Evolutionary conservation across 2,797 vertebrate genomes (phyloP), one percentile per base, ranked within the genome.

Genomic region (Glossophaga mutica): DNA sequence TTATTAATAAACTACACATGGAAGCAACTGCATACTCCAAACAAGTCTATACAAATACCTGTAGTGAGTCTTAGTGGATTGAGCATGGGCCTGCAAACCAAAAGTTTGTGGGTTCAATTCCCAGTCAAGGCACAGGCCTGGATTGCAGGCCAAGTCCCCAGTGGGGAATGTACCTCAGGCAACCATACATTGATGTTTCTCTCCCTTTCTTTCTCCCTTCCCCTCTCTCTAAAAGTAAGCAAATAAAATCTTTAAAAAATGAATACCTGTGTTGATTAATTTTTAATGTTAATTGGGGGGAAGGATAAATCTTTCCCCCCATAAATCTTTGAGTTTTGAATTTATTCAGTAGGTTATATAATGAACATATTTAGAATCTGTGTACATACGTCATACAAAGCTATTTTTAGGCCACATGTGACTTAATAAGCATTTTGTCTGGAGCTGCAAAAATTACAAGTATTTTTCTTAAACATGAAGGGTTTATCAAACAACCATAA

Each of bases 381-480:
- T 85, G 74, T 90, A 34, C 19, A 68, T 81, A 26, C 39, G 73
- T 26, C 2, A 78, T 96, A 29, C 18, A 21, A 55, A 90, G 14
- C 22, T 95, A 79, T 44, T 92, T 97, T 96, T 74, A 90, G 59
- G 18, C 5, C 57, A 76, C 26, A 19, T 73, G 29, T 84, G 67
- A 94, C 50, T 87, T 87, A 85, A 78, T 65, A 26, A 87, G 22
- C 52, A 71, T 92, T 95, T 97, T 93, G 42, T 26, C 48, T 70
- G 0, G 29, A 57, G 32, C 50, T 92, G 19, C 52, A 67, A 67
- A 94, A 88, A 37, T 71, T 9, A 68, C 6, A 57, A 50, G 14
- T 24, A 59, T 73, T 92, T 84, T 78, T 62, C 76, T 73, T 94
- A 92, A 59, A 62, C 6, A 77, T 3, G 37, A 87, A 21, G 44